These are phyloP conservation scores for Megalops cyprinoides DNA, from an alignment of 2,797 vertebrate species.

Conservation along the genomic window DNA sequence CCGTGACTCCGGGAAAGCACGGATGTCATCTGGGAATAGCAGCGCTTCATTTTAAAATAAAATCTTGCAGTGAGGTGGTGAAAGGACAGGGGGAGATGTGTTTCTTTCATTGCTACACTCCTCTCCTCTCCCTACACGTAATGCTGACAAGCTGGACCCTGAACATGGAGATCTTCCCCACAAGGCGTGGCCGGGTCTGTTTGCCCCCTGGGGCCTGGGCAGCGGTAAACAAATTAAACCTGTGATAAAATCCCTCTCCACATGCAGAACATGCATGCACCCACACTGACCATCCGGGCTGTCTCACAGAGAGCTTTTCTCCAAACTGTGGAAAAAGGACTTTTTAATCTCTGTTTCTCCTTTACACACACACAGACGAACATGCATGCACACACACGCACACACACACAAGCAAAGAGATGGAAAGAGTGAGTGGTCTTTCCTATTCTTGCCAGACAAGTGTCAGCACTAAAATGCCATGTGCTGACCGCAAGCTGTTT, in stretches of 20 bases:
- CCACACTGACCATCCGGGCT: not conserved
- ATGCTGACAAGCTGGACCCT: not conserved
- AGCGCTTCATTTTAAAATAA: too few relatives aligned
- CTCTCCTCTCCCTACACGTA: not conserved
- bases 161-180: not conserved
- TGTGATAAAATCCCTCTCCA: not conserved
- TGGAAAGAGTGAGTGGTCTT: too few relatives aligned
- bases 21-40: too few relatives aligned
- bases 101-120: not conserved
- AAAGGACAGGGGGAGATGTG: not conserved
- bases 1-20: too few relatives aligned
- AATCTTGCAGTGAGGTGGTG: not conserved
- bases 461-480: not conserved
- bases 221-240: slow-evolving; percentile 6
- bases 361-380: too few relatives aligned
- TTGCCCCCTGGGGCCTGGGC: not conserved
- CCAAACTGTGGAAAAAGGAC: not conserved
- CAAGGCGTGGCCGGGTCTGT: not conserved
- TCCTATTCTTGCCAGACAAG: not conserved
- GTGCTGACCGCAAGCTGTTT: not conserved
- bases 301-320: not conserved
- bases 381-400: too few relatives aligned
- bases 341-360: too few relatives aligned
- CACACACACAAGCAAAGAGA: not conserved
- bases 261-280: not conserved